Base-by-base conservation (phyloP, 2,113 vertebrate genomes). In the Psophia crepitans region DNA sequence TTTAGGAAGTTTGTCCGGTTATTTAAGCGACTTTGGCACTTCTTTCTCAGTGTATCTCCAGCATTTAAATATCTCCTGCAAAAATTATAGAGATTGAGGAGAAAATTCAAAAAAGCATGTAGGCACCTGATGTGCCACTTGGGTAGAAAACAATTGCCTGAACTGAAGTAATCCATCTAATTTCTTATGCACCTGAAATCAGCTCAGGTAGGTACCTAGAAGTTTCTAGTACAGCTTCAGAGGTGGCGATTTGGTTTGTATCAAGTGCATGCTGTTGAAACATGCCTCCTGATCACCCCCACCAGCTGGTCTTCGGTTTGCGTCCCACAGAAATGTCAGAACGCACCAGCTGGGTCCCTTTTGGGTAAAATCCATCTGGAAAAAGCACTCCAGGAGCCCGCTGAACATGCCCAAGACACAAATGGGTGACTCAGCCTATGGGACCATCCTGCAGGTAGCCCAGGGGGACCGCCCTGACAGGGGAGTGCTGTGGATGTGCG, bases 401-500 rank as follows among this genome's bases (percentile, higher is more conserved):
- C 24, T 44, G 57, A 53, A 53, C 10, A 8, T 0, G 1, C 10
- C 32, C 9, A 48, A 71, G 30, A 30, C 53, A 12, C 17, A 48
- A 7, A 18, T 23, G 39, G 46, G 30, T 7, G 5, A 32, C 33
- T 79, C 48, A 80, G 33, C 30, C 11, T 8, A 11, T 7, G 33
- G 51, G 27, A 44, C 21, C 35, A 30, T 39, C 15, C 51, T 75
- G 32, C 43, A 18, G 39, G n/a, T 17, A 32, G 41, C 6, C 53
- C 58, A 61, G 66, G 9, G 13, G 30, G 33, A 8, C 11, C 5
- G 14, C 11, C 39, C 60, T 15, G 33, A 11, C 39, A 54, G 28
- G 14, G 0, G 0, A 2, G 46, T 23, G 43, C 48, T 8, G 9
- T 56, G 57, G 57, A 28, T 8, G 3, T 3, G 65, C 0, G 0